Evolutionary conservation across 2,797 vertebrate species (phyloP), one percentile per base, ranked within the genome.

Genomic region (Falco novaeseelandiae): DNA sequence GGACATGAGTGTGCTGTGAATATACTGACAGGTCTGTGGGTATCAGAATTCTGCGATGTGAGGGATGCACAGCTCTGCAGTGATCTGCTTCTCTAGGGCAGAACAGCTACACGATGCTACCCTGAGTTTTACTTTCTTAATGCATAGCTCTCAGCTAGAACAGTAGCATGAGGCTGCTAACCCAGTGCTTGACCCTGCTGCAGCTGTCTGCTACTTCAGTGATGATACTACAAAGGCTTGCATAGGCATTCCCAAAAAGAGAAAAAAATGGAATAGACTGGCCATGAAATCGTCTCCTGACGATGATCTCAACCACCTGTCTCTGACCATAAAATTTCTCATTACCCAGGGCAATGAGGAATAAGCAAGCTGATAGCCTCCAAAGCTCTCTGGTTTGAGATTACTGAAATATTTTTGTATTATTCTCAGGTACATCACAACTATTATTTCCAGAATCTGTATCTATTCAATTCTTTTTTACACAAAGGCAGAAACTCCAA

Each of bases 21-120:
- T 42, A 71, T 14, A 29, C 20, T 9, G 25, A 48, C 0, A 0
- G 14, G 36, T 32, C 11, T 61, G 25, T 7, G 42, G 20, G 15
- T 40, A 52, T 9, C 4, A 8, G 70, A 90, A 89, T 83, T 83
- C 59, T 66, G 42, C 0, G 12, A 59, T 6, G 14, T 4, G 14
- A 85, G 32, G 1, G 12, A 69, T 6, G 23, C 38, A 34, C 34
- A 49, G 63, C 51, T 62, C 72, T 80, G 44, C 59, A 80, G 63
- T 11, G 59, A 85, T 22, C 38, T 70, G 34, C 57, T 90, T 91
- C 83, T 91, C 72, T 29, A 44, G 44, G 61, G 38, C 52, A 83
- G 32, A 86, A 49, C 88, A 94, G 96, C 85, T 94, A 88, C 88
- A 44, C 0, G 0, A 80, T 6, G 10, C 29, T 34, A 12, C 30